phyloP scores from a whole-genome alignment of 2,888 invertebrate genomes.

The Leptogaster cylindrica region DNA sequence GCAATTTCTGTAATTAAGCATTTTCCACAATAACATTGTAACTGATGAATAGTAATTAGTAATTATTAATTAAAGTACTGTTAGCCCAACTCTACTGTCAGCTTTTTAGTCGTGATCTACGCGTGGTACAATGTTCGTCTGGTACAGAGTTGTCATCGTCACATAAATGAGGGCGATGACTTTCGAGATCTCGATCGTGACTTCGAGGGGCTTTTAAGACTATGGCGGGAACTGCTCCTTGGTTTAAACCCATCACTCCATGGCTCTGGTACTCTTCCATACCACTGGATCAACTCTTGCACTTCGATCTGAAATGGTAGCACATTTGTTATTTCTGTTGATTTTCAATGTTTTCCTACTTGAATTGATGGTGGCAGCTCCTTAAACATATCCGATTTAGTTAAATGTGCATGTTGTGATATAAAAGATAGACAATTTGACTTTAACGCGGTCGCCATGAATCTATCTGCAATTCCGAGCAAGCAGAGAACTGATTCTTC shows the following conservation, averaged over 20 bases:
- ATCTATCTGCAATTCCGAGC: constrained; percentile 71
- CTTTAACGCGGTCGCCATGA: constrained; percentile 63
- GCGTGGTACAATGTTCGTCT: constrained; percentile 45
- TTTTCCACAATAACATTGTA: too few species aligned
- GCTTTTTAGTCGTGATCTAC: too few species aligned
- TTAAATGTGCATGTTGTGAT: constrained; percentile 56
- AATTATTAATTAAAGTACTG: too few species aligned
- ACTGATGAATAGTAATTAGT: too few species aligned
- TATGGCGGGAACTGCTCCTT: constrained; percentile 51
- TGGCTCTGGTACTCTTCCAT: constrained; percentile 58
- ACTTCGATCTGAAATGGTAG: constrained; percentile 60
- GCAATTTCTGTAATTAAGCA: too few species aligned
- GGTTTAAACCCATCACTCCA: constrained; percentile 55
- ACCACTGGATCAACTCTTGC: constrained; percentile 58
- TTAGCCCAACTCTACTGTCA: too few species aligned
- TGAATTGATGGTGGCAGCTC: constrained; percentile 56
- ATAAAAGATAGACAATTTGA: constrained; percentile 58
- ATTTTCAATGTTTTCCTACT: constrained; percentile 47
- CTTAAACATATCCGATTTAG: constrained; percentile 57
- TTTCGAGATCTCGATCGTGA: constrained; percentile 57
- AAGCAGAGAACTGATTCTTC: constrained; percentile 70
- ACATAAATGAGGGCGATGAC: constrained; percentile 58
- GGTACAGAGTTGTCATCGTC: constrained; percentile 50
- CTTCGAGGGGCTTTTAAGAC: constrained; percentile 57
- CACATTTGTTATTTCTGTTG: background rate